A percentile compares a stretch with the other conserved stretches of the same genome.
phyloP scores from a whole-genome alignment of 1,140 invertebrate species.

The Trachymyrmex septentrionalis region DNA sequence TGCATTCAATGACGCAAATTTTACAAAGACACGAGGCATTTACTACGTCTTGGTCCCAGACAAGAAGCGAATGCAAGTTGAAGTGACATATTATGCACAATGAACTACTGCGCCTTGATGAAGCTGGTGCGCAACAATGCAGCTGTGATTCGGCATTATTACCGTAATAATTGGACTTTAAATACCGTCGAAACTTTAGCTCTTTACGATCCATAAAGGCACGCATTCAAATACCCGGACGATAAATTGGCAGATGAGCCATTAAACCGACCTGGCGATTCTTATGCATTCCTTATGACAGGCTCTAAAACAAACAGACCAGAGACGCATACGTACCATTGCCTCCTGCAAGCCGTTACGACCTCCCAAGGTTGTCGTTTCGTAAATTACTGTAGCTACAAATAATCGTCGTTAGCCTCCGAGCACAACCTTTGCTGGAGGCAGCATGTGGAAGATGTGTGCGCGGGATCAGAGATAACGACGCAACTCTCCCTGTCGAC shows the following conservation, averaged over 20 bases:
- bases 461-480: constrained; percentile 67
- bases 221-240: constrained; percentile 62
- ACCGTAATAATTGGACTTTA: constrained; percentile 76
- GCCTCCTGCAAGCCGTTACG: constrained; percentile 59
- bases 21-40: background rate
- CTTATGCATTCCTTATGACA: constrained; percentile 68
- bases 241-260: constrained; percentile 77
- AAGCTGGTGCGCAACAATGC: constrained; percentile 60
- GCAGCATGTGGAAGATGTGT: constrained; percentile 35
- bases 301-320: constrained; percentile 79
- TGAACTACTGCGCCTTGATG: constrained; percentile 21
- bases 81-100: constrained; percentile 34
- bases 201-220: constrained; percentile 80
- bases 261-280: constrained; percentile 71
- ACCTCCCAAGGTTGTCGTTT: constrained; percentile 72
- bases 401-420: constrained; percentile 68
- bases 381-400: constrained; percentile 74
- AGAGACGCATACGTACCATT: constrained; percentile 50
- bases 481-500: constrained; percentile 61
- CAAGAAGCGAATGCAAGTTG: constrained; percentile 7
- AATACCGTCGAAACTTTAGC: constrained; percentile 74
- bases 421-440: constrained; percentile 26
- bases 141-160: constrained; percentile 68
- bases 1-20: background rate
- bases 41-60: background rate